Percentiles rank a stretch among this genome's conserved stretches.
These are phyloP conservation scores for Neria commutata DNA, from an alignment of 2,888 invertebrate species.

Conservation along the genomic window DNA sequence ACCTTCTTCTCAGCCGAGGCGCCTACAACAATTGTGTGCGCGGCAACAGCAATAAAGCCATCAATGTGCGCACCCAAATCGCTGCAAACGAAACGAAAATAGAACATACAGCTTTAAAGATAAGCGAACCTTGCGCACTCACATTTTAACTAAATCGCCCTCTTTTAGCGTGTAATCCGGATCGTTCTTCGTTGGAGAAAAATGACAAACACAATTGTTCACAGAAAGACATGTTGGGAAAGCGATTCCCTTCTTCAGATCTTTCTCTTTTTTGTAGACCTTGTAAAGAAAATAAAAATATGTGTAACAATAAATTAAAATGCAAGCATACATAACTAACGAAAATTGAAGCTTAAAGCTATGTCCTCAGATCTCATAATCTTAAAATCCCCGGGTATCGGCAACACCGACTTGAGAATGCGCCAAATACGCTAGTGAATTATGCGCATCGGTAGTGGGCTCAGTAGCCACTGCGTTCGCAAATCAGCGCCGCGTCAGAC, in stretches of 20 bases:
- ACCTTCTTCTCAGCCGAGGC: conserved; percentile 75
- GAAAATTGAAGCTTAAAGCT: conserved; percentile 10
- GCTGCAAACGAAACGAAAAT: conserved; percentile 62
- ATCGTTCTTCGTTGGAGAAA: conserved; percentile 94
- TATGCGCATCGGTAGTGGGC: conserved; percentile 39
- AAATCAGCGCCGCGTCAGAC: conserved; percentile 27
- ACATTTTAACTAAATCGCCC: conserved; percentile 97
- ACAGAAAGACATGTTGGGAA: conserved; percentile 99
- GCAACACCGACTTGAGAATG: conserved; percentile 29
- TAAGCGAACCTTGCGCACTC: conserved; percentile 62
- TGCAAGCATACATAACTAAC: neutral
- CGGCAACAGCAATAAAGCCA: conserved; percentile 97
- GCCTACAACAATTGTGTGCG: conserved; percentile 92
- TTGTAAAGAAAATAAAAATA: conserved; percentile 26
- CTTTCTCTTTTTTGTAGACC: conserved; percentile 95
- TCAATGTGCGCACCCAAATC: conserved; percentile 98
- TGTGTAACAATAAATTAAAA: neutral
- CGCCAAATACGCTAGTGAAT: conserved; percentile 23
- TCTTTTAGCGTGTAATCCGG: conserved; percentile 83
- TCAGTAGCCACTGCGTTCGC: conserved; percentile 21
- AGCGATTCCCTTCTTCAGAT: conserved; percentile 96
- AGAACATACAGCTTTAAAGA: neutral
- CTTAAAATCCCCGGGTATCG: conserved; percentile 49
- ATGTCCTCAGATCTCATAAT: conserved; percentile 61
- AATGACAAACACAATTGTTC: conserved; percentile 99